A percentile compares a stretch with the other conserved stretches of the same genome.
Evolutionary conservation across 2,888 invertebrate genomes (phyloP).

Genomic region (Drosophila melanocephala): DNA sequence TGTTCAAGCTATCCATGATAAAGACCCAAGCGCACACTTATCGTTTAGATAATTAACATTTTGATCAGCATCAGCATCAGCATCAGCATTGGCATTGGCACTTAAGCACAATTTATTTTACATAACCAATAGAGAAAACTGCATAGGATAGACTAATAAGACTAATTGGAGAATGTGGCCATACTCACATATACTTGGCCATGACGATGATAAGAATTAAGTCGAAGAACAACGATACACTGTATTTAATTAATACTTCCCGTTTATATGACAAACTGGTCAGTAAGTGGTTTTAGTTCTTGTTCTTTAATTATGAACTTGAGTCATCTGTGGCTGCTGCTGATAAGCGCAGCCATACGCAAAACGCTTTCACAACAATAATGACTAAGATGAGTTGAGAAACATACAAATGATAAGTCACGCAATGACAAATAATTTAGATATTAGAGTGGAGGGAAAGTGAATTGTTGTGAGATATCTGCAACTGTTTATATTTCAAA

Average conservation of each 20-base stretch:
- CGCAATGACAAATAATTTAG: not conserved
- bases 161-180: slow-evolving; percentile 8
- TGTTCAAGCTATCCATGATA: slow-evolving; percentile 35
- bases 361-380: not conserved
- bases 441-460: not conserved
- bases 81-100: not conserved
- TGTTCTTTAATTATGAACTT: not conserved
- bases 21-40: slow-evolving; percentile 20
- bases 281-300: not conserved
- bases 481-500: not conserved
- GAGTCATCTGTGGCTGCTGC: not conserved
- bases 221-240: not conserved
- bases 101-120: slow-evolving; percentile 22
- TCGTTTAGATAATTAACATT: slow-evolving; percentile 42
- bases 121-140: slow-evolving; percentile 12
- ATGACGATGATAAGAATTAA: not conserved
- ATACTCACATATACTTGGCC: not conserved
- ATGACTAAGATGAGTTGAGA: not conserved
- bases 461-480: not conserved
- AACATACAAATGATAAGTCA: too few relatives aligned
- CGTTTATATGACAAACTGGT: not conserved
- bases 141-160: not conserved
- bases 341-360: slow-evolving; percentile 1
- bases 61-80: slow-evolving; percentile 20
- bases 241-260: not conserved